Percentiles rank a stretch among this genome's conserved stretches.
Evolutionary conservation across 2,888 invertebrate species (phyloP).

Genomic region (Drosophila anomelani): DNA sequence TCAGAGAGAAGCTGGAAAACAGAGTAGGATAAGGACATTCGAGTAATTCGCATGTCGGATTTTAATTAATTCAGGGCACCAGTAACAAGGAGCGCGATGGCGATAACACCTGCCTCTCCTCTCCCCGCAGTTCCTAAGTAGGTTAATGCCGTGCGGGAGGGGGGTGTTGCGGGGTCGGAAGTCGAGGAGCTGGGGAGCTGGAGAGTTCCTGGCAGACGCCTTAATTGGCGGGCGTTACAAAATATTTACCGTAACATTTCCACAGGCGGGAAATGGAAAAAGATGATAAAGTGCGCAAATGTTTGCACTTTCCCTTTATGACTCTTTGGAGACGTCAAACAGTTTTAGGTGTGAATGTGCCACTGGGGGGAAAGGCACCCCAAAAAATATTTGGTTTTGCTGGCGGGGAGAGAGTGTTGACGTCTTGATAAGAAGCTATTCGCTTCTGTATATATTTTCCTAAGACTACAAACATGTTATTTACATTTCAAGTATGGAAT

Average conservation of each 20-base stretch:
- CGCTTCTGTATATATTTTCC: constrained; percentile 41
- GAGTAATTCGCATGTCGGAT: constrained; percentile 80
- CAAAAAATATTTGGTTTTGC: constrained; percentile 22
- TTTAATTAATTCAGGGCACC: constrained; percentile 76
- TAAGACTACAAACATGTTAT: constrained; percentile 52
- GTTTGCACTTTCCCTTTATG: constrained; percentile 81
- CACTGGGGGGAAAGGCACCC: constrained; percentile 3
- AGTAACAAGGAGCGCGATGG: constrained; percentile 17
- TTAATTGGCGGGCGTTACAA: constrained; percentile 79
- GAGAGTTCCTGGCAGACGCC: constrained; percentile 51
- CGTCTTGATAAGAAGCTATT: constrained; percentile 66
- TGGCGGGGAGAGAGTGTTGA: constrained; percentile 56
- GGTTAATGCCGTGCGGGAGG: constrained; percentile 63
- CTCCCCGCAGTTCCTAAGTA: constrained; percentile 52
- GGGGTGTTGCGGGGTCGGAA: neutral
- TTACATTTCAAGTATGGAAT: constrained; percentile 13
- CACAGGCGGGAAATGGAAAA: constrained; percentile 70
- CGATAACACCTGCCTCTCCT: constrained; percentile 4
- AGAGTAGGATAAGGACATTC: constrained; percentile 36
- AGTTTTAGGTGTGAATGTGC: constrained; percentile 53
- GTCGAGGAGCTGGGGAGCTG: neutral
- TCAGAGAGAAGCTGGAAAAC: constrained; percentile 24
- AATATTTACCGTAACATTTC: constrained; percentile 73
- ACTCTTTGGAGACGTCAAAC: constrained; percentile 71
- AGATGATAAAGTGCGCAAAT: constrained; percentile 80